phyloP scores from a whole-genome alignment of 1,140 invertebrate species.

The Maconellicoccus hirsutus region DNA sequence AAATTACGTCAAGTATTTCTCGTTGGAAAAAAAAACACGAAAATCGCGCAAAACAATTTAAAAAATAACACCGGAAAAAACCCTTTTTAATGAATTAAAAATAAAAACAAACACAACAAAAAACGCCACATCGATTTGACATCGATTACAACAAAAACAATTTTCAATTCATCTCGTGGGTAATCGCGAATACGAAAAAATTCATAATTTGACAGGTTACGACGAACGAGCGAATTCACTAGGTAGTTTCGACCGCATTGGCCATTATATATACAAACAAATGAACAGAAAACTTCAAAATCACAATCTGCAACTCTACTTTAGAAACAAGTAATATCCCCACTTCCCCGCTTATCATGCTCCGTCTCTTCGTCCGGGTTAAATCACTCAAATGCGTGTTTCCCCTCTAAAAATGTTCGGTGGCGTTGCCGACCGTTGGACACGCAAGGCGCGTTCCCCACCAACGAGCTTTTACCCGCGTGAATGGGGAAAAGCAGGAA shows the following conservation, averaged over 20 bases:
- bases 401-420: not conserved
- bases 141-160: not conserved
- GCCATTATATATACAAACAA: constrained; percentile 9
- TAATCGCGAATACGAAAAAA: not conserved
- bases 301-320: constrained; percentile 7
- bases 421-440: not conserved
- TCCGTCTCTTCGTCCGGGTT: constrained; percentile 1
- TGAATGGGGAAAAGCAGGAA: too few relatives aligned
- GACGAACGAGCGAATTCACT: not conserved
- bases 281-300: constrained; percentile 9
- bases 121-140: not conserved
- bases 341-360: not conserved
- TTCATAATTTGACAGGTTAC: not conserved
- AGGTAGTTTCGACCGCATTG: constrained; percentile 1
- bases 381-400: constrained; percentile 7
- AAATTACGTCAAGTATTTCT: too few relatives aligned
- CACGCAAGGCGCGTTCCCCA: not conserved
- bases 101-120: not conserved
- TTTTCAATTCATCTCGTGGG: not conserved
- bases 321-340: constrained; percentile 9
- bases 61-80: not conserved
- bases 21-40: not conserved
- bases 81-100: not conserved
- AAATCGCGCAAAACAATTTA: not conserved
- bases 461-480: not conserved